A percentile compares a stretch with the other conserved stretches of the same genome.
Evolutionary conservation across 2,797 vertebrate species (phyloP).

Genomic region (Perodicticus potto): DNA sequence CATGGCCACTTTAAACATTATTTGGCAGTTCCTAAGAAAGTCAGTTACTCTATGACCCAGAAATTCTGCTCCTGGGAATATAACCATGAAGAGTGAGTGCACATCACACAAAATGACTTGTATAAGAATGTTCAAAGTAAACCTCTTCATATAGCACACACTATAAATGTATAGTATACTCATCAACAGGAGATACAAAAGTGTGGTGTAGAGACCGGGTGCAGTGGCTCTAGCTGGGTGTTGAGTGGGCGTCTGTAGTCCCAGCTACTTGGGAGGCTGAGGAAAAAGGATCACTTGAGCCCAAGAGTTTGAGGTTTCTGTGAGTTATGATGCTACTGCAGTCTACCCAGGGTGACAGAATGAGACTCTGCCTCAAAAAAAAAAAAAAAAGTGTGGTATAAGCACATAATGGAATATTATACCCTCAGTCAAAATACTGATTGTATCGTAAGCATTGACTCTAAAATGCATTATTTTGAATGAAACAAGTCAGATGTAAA

Average conservation of each 20-base stretch:
- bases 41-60: background rate
- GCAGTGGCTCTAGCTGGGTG: too few species aligned
- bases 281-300: too few species aligned
- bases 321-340: too few species aligned
- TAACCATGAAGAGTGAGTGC: background rate
- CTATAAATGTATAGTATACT: background rate
- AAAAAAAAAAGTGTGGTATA: background rate
- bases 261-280: too few species aligned
- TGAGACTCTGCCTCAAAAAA: background rate
- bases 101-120: background rate
- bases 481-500: background rate
- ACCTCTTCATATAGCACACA: background rate
- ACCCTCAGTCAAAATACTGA: background rate
- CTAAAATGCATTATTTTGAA: background rate
- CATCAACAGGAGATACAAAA: background rate
- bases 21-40: background rate
- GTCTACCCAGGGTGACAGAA: too few species aligned
- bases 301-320: too few species aligned
- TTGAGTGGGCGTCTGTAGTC: too few species aligned
- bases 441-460: background rate
- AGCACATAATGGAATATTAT: background rate
- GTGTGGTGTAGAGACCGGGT: background rate
- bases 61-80: background rate
- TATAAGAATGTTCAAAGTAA: background rate
- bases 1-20: background rate